Percentiles rank a stretch among this genome's conserved stretches.
Conservation (phyloP, 2,797 vertebrate genomes). For the Periparus ater region DNA sequence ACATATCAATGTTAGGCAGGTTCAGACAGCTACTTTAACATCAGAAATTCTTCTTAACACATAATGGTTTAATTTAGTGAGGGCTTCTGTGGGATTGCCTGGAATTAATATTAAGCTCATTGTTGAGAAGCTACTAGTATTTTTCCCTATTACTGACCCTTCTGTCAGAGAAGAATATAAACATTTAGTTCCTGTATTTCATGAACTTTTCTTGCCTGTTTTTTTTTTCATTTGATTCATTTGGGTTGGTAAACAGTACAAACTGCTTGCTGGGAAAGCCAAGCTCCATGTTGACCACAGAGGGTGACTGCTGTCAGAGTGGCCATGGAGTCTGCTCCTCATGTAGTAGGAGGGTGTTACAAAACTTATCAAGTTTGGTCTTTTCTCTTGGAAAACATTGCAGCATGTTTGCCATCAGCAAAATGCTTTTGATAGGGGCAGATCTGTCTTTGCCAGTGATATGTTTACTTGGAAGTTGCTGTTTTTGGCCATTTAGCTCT, state of each 20-base stretch:
- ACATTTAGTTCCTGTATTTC: not conserved
- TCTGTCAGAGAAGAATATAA: not conserved
- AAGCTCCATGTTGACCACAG: not conserved
- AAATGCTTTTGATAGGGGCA: not conserved
- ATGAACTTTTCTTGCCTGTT: not conserved
- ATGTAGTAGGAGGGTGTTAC: not conserved
- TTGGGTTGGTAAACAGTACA: not conserved
- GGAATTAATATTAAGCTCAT: not conserved
- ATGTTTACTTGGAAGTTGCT: constrained; percentile 18
- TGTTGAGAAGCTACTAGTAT: not conserved
- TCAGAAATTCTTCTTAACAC: not conserved
- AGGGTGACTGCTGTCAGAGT: not conserved
- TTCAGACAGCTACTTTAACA: not conserved
- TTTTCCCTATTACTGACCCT: not conserved
- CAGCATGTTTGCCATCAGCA: not conserved
- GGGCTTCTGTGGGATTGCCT: not conserved
- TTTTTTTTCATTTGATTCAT: not conserved
- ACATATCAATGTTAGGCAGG: not conserved
- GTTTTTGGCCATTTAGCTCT: constrained; percentile 54
- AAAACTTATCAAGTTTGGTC: not conserved
- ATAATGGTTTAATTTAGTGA: not conserved
- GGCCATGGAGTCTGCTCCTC: not conserved
- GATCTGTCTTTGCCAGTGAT: not conserved
- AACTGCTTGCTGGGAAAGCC: not conserved
- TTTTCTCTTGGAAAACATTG: not conserved